Evolutionary conservation across 2,113 vertebrate species (phyloP), one percentile per base, ranked within the genome.

Genomic region (Protobothrops mucrosquamatus): DNA sequence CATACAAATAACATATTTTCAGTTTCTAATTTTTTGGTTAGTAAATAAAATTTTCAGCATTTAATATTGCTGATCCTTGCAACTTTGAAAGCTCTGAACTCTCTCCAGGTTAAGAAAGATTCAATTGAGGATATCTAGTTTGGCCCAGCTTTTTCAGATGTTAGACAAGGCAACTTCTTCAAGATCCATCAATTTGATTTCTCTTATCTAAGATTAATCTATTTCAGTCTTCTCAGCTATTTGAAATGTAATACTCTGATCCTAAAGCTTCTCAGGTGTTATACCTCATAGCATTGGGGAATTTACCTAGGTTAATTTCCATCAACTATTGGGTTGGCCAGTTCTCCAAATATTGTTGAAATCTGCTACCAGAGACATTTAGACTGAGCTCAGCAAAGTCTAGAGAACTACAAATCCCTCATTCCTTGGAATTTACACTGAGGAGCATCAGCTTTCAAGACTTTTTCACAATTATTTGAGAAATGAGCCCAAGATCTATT

Each of bases 1-100:
- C 87, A 86, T 4, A 93, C 0, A 96, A 91, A 93, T 46, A 55
- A 3, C 89, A 1, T 55, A 81, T 91, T 88, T 88, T 95, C 94
- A 92, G 95, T 43, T 39, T 89, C 88, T 39, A 29, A 92, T 34
- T 92, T 26, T 90, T 64, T 34, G 51, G 26, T n/a, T 88, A 52
- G 87, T 88, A 88, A 52, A 88, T 51, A 81, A 81, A 74, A 43
- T 1, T 88, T 39, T 34, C 52, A 39, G n/a, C 1, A 34, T 88
- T 88, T 81, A 81, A 39, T 81, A 34, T 39, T 9, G 18, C 18
- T 81, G 34, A 43, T 43, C 18, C 7, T 43, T 81, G 6, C 34
- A 81, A 81, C 34, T 43, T 81, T 81, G 74, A 81, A 39, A 9
- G 18, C 74, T 81, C 34, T 81, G 34, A 43, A 81, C 3, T 39